phyloP scores from a whole-genome alignment of 30 jellyfish, hydroid and myxozoan species.

The Mastigias papua region DNA sequence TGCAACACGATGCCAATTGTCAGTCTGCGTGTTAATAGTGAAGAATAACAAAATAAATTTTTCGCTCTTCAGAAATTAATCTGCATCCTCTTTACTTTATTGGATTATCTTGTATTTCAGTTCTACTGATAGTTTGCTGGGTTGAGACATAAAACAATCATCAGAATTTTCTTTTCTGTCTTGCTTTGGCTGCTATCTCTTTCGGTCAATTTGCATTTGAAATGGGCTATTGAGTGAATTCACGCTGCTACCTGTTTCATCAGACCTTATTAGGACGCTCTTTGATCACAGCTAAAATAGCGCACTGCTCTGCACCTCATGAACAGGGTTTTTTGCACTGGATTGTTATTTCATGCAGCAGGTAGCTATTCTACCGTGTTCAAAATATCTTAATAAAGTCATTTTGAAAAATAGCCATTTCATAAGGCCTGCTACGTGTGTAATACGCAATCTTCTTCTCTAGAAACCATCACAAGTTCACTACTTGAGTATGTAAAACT shows the following conservation, averaged over 20 bases:
- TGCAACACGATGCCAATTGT: no score
- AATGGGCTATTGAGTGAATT: neutral
- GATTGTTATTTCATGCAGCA: neutral
- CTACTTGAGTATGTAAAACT: no score
- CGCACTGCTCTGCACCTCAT: neutral
- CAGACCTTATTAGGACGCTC: neutral
- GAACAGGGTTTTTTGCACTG: neutral
- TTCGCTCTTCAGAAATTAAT: no score
- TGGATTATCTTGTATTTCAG: no score
- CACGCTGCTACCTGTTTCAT: neutral
- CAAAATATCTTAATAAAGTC: neutral
- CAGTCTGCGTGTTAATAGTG: no score
- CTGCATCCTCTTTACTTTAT: no score
- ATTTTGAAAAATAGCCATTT: no score
- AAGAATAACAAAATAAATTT: no score
- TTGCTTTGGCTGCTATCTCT: neutral
- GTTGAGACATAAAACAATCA: neutral
- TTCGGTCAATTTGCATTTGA: neutral
- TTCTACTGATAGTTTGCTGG: no score
- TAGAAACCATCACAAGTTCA: no score
- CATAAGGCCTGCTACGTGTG: no score
- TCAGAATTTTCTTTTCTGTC: neutral
- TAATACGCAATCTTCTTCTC: no score
- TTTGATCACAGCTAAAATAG: constrained; percentile 18
- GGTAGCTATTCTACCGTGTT: neutral